phyloP scores from a whole-genome alignment of 2,888 invertebrate genomes.

The Oligia fasciuncula region DNA sequence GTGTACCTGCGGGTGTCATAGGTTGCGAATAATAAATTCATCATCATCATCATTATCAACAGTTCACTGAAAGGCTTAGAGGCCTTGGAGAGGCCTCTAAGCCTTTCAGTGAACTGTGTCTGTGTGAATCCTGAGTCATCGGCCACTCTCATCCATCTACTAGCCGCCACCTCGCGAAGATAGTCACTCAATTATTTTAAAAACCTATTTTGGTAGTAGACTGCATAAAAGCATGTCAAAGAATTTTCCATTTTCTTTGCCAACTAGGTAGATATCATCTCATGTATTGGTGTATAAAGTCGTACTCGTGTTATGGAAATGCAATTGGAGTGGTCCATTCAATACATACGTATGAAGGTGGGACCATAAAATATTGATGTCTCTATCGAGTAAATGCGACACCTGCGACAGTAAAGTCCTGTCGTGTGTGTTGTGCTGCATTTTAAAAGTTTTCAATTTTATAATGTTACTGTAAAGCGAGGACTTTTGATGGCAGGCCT shows the following conservation, averaged over 20 bases:
- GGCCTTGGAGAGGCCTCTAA: too few relatives aligned
- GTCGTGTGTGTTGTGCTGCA: slow-evolving; percentile 1
- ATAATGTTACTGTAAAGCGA: neutral
- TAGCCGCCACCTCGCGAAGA: too few relatives aligned
- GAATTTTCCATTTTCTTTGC: neutral
- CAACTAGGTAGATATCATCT: neutral
- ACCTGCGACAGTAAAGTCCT: slow-evolving; percentile 6
- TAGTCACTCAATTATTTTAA: too few relatives aligned
- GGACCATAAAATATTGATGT: slow-evolving; percentile 53
- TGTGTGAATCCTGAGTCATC: too few relatives aligned
- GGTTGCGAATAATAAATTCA: too few relatives aligned
- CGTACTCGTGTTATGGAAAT: slow-evolving; percentile 35
- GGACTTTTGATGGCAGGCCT: neutral
- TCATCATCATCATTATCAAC: too few relatives aligned
- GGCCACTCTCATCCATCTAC: too few relatives aligned
- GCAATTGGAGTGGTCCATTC: slow-evolving; percentile 35
- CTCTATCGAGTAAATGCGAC: slow-evolving; percentile 22
- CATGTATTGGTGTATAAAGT: slow-evolving; percentile 3
- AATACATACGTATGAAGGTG: slow-evolving; percentile 8
- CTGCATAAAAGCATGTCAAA: neutral
- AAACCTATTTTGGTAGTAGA: too few relatives aligned
- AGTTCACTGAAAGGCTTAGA: too few relatives aligned
- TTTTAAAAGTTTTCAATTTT: neutral
- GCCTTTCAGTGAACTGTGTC: too few relatives aligned
- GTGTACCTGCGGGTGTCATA: too few relatives aligned